These are phyloP conservation scores for Chrysolina americana DNA, from an alignment of 2,888 invertebrate genomes.

Conservation along the genomic window DNA sequence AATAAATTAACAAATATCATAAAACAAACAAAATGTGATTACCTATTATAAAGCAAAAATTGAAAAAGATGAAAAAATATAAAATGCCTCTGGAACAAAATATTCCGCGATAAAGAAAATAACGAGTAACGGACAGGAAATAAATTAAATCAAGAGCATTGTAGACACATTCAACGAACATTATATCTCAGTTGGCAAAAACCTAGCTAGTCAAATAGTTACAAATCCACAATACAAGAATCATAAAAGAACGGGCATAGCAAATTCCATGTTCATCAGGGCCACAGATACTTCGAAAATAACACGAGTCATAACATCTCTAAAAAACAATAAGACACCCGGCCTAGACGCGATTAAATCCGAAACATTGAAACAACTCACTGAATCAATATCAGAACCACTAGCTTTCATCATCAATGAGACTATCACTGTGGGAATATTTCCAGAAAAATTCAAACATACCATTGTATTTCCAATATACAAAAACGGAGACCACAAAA, in stretches of 20 bases:
- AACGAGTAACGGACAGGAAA: neutral
- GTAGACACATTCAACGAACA: neutral
- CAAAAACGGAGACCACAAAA: no score
- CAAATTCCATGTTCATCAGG: constrained; percentile 1
- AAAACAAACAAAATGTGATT: neutral
- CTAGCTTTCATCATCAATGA: neutral
- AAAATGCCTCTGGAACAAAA: neutral
- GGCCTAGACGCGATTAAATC: neutral
- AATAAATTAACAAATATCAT: neutral
- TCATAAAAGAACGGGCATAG: neutral
- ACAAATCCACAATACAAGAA: neutral
- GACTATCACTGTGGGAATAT: no score
- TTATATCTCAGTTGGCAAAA: neutral
- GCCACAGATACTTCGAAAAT: neutral
- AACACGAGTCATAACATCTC: neutral
- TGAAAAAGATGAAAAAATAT: neutral
- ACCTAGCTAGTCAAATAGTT: neutral
- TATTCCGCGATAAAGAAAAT: neutral
- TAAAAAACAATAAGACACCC: neutral
- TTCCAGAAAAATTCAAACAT: no score
- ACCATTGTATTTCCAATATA: no score
- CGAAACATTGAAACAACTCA: neutral
- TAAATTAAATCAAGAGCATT: neutral
- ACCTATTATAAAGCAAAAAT: neutral
- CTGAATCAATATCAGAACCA: neutral